phyloP scores from a whole-genome alignment of 1,140 invertebrate genomes.

The Drosophila jambulina region DNA sequence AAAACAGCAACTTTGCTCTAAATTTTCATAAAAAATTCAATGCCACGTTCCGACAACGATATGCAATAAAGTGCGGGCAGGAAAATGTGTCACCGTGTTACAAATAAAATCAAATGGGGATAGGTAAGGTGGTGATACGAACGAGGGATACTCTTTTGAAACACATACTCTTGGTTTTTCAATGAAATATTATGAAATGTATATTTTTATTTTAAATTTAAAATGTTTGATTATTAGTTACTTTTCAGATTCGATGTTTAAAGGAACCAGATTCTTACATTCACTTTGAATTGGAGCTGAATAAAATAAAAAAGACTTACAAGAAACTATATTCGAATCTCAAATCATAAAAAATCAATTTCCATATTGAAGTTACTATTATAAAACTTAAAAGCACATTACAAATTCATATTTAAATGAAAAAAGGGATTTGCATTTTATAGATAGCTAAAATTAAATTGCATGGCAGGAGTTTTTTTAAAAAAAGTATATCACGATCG shows the following conservation, averaged over 20 bases:
- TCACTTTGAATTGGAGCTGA: too few relatives aligned
- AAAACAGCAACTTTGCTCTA: conserved; percentile 56
- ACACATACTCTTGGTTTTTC: background rate
- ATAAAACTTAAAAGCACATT: background rate
- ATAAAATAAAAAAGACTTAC: background rate
- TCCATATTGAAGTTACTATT: background rate
- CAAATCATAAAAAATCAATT: background rate
- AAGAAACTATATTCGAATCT: background rate
- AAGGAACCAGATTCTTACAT: too few relatives aligned
- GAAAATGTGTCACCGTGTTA: conserved; percentile 65
- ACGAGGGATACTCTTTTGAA: conserved; percentile 8
- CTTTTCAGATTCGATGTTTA: too few relatives aligned
- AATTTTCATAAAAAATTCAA: conserved; percentile 83
- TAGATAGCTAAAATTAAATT: background rate
- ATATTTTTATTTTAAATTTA: background rate
- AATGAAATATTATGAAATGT: background rate
- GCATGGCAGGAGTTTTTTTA: background rate
- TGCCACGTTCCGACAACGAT: conserved; percentile 60
- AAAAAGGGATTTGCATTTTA: background rate
- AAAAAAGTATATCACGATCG: background rate
- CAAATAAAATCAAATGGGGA: conserved; percentile 44
- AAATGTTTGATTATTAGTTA: too few relatives aligned
- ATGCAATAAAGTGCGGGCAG: conserved; percentile 71
- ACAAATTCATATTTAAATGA: background rate
- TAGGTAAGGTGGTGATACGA: background rate